Percentiles rank a stretch among this genome's conserved stretches.
Conservation (phyloP, 2,888 invertebrate genomes). For the Nomada flava region DNA sequence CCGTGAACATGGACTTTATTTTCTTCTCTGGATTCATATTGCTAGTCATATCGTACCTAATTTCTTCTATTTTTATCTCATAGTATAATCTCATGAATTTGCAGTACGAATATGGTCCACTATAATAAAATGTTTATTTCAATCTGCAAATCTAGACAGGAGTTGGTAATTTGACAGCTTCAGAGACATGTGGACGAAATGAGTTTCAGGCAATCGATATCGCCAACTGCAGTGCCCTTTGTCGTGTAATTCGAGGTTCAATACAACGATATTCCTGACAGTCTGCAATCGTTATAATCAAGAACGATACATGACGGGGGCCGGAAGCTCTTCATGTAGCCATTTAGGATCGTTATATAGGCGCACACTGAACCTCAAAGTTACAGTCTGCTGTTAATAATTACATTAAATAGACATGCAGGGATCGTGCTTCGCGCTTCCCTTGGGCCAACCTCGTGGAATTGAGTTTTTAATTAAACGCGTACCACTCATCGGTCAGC, state of each 20-base stretch:
- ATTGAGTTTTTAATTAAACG: constrained; percentile 56
- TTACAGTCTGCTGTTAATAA: constrained; percentile 51
- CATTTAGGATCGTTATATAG: constrained; percentile 30
- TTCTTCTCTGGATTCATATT: too few species aligned
- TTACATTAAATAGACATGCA: constrained; percentile 48
- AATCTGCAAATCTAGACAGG: too few species aligned
- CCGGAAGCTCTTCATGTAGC: neutral
- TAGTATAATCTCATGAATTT: too few species aligned
- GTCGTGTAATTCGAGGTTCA: neutral
- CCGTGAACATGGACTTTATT: too few species aligned
- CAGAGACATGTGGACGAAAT: neutral
- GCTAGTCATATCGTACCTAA: too few species aligned
- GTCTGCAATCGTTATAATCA: constrained; percentile 4
- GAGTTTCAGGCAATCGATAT: neutral
- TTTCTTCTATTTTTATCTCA: too few species aligned
- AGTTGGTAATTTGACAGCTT: neutral
- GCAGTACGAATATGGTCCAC: too few species aligned
- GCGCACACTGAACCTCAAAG: constrained; percentile 35
- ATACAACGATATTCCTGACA: neutral
- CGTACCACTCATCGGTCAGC: constrained; percentile 37
- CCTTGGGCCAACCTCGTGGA: constrained; percentile 30
- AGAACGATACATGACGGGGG: neutral
- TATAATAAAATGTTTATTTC: too few species aligned
- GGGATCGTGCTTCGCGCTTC: constrained; percentile 12
- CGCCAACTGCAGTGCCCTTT: neutral